phyloP scores from a whole-genome alignment of 2,113 vertebrate genomes.

The Nanorana parkeri region DNA sequence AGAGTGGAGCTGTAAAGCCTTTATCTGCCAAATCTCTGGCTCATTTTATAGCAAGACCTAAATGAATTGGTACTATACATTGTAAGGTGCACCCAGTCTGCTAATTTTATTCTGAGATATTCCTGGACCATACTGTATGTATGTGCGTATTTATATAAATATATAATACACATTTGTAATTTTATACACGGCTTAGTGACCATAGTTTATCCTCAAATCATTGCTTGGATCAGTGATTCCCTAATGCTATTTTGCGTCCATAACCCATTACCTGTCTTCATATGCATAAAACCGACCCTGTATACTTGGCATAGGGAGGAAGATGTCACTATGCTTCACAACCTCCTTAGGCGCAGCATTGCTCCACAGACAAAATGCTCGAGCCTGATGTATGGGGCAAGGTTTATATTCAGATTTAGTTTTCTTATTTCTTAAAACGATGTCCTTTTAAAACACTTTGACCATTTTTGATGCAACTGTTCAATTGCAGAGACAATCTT shows the following conservation, averaged over 20 bases:
- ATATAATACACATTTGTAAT: no score
- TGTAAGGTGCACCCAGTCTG: no score
- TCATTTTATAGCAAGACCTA: no score
- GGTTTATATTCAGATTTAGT: slow-evolving; percentile 74
- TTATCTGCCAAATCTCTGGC: no score
- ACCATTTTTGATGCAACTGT: slow-evolving; percentile 74
- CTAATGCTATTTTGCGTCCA: slow-evolving; percentile 58
- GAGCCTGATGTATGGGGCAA: slow-evolving; percentile 62
- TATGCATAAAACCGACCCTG: slow-evolving; percentile 59
- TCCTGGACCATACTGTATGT: no score
- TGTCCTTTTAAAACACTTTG: slow-evolving; percentile 71
- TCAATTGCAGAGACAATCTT: slow-evolving; percentile 72
- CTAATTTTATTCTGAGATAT: no score
- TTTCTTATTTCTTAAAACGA: slow-evolving; percentile 68
- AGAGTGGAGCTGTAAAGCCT: no score
- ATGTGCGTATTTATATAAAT: no score
- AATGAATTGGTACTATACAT: no score
- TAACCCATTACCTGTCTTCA: slow-evolving; percentile 64
- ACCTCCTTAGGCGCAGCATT: slow-evolving; percentile 61
- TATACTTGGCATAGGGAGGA: not conserved
- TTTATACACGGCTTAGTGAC: not conserved
- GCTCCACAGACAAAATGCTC: slow-evolving; percentile 65
- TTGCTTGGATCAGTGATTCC: slow-evolving; percentile 30
- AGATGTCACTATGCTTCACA: not conserved
- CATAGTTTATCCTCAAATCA: not conserved